These are phyloP conservation scores for Leptodactylus fallax DNA, from an alignment of 2,797 vertebrate genomes.

Conservation along the genomic window DNA sequence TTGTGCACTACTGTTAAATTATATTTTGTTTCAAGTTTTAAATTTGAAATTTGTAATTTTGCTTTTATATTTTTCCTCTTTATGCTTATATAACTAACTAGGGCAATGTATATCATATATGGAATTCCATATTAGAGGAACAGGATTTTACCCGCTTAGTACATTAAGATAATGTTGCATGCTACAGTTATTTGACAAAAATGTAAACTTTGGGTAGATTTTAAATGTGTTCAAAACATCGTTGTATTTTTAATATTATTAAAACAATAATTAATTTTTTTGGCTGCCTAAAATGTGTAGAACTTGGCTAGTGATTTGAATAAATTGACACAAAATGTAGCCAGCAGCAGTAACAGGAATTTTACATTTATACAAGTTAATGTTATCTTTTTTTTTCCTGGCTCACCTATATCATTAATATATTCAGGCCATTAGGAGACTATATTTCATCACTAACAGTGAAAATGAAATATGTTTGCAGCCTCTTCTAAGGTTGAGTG, in stretches of 20 bases:
- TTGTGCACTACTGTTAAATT: too few relatives aligned
- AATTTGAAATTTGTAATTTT: not conserved
- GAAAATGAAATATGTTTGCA: constrained; percentile 53
- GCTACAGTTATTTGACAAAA: not conserved
- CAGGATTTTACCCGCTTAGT: not conserved
- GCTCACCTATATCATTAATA: constrained; percentile 45
- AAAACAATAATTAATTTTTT: not conserved
- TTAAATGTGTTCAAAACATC: not conserved
- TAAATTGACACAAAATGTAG: constrained; percentile 24
- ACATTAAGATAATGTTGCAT: not conserved
- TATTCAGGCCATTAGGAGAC: constrained; percentile 44
- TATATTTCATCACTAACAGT: constrained; percentile 41
- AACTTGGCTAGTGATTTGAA: not conserved
- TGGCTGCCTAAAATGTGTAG: not conserved
- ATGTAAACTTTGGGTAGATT: not conserved
- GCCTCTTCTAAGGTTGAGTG: constrained; percentile 42
- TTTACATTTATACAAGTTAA: constrained; percentile 4
- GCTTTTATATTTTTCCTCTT: not conserved
- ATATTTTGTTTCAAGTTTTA: not conserved
- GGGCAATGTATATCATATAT: not conserved
- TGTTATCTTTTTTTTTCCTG: constrained; percentile 23
- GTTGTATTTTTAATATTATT: not conserved
- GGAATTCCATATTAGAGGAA: not conserved
- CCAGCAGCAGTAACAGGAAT: constrained; percentile 2
- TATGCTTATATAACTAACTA: not conserved